Base-by-base conservation (phyloP, 2,797 vertebrate species). In the Syndactyla subalaris region DNA sequence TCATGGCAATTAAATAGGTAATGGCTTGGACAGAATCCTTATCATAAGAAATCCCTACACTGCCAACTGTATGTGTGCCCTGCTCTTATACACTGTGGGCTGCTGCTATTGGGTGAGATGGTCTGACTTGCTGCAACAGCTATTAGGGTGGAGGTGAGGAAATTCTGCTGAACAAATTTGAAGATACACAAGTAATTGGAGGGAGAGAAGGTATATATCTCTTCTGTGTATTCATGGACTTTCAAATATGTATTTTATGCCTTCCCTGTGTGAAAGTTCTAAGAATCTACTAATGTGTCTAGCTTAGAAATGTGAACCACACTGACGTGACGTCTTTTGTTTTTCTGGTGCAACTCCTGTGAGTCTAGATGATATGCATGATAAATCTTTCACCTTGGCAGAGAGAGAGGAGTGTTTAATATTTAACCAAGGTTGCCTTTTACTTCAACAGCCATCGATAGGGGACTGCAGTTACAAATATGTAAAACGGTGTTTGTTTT, bases 341-440 rank as follows among this genome's bases (percentile, higher is more conserved):
- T 83, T 94, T 86, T 36, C 46, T 85, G n/a, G 57, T 80, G 71
- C 27, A 52, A 67, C 65, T 95, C 78, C 65, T 87, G 54, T 2
- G 68, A 96, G 59, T 71, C 46, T 54, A 85, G 86, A 91, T 84
- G 57, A 89, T 71, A 61, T 3, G 61, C 89, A 71, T 65, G 91
- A 80, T 72, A 93, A 82, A 93, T 91, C 78, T 91, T 91, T 87
- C 86, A 94, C 95, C 83, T 95, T 95, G 88, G 74, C 72, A 80
- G 88, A 89, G 46, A 92, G 70, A 87, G 77, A 77, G 49, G 91
- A 89, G 72, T 54, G 75, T 85, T 95, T 95, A 95, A 95, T 97
- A 95, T 95, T 97, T 92, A 96, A 96, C 52, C 91, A 91, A 93
- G 81, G 88, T 79, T 95, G 79, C 89, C 82, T 96, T 94, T 90